A percentile compares a stretch with the other conserved stretches of the same genome.
These are phyloP conservation scores for Rhizomys pruinosus DNA, from an alignment of 2,113 vertebrate species.

Conservation along the genomic window DNA sequence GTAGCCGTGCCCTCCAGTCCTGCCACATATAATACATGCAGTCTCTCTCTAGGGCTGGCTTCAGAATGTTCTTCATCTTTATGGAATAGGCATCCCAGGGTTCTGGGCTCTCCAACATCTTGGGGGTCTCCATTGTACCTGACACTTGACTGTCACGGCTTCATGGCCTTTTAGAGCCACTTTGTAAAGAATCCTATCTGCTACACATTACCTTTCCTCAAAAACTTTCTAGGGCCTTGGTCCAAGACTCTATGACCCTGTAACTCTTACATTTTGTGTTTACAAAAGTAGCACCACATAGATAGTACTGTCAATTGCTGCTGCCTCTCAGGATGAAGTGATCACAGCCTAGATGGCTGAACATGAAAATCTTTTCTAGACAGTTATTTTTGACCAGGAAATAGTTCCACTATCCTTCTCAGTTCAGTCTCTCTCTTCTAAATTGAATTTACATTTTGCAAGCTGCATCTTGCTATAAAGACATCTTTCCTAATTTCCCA, in stretches of 20 bases:
- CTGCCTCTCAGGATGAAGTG: background rate
- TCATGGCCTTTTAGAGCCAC: background rate
- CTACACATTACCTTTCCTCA: background rate
- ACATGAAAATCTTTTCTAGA: background rate
- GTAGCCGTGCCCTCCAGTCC: background rate
- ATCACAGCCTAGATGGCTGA: background rate
- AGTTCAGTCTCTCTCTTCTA: background rate
- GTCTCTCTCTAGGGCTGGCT: background rate
- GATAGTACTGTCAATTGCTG: background rate
- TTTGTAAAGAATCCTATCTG: too few species aligned
- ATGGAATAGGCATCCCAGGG: background rate
- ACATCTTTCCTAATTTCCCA: background rate
- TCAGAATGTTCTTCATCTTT: background rate
- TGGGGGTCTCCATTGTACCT: background rate
- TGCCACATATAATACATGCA: background rate
- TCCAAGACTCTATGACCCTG: background rate
- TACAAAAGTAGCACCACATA: background rate
- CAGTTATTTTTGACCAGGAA: too few species aligned
- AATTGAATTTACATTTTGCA: background rate
- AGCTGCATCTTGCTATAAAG: background rate
- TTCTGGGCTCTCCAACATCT: background rate
- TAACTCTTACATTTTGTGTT: background rate
- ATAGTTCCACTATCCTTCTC: background rate
- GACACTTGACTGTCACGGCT: background rate
- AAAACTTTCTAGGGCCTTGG: background rate